Conservation (phyloP, 2,113 vertebrate genomes). For the Hydrolagus affinis region DNA sequence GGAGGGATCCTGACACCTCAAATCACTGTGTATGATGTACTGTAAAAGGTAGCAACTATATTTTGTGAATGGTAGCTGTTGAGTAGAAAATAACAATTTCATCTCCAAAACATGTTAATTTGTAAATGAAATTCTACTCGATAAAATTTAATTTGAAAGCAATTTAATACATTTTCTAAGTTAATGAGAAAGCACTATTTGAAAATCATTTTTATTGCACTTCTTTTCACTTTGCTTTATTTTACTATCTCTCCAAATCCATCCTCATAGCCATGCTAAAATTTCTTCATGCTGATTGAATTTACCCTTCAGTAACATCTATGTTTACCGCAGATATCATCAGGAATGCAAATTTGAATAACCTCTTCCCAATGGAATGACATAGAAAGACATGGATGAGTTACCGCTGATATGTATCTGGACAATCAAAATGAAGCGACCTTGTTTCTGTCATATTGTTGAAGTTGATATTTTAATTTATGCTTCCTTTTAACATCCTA, state of each 20-base stretch:
- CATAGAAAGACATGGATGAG: slow-evolving; percentile 38
- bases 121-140: no score
- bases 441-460: slow-evolving; percentile 29
- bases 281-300: not conserved
- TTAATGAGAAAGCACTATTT: not conserved
- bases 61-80: no score
- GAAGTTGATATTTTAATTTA: slow-evolving; percentile 26
- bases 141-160: no score
- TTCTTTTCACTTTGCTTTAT: not conserved
- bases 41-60: no score
- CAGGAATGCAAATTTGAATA: slow-evolving; percentile 39
- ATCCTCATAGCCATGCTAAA: not conserved
- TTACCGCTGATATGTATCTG: slow-evolving; percentile 40
- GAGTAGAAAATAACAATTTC: no score
- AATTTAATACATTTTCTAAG: no score
- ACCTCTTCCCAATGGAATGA: slow-evolving; percentile 38
- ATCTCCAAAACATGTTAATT: no score
- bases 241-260: not conserved
- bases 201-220: not conserved
- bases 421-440: slow-evolving; percentile 42
- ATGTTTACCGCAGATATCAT: slow-evolving; percentile 36
- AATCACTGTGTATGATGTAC: no score
- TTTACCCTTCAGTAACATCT: slow-evolving; percentile 33
- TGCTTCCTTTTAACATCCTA: not conserved
- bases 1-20: no score